phyloP scores from a whole-genome alignment of 2,888 invertebrate species.

The Thumatha senex region DNA sequence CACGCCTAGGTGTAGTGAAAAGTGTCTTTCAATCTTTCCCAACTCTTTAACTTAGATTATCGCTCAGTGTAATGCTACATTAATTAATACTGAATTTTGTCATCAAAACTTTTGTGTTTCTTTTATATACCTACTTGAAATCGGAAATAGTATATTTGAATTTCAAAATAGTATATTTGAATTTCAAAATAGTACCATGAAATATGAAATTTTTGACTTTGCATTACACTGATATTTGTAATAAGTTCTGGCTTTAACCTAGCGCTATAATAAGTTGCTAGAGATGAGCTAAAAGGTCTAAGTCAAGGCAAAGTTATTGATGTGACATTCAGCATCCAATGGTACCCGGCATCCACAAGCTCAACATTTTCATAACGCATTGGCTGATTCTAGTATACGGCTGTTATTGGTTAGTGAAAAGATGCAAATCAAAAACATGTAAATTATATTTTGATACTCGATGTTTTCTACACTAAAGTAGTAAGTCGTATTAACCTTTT shows the following conservation, averaged over 20 bases:
- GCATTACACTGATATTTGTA: conserved; percentile 19
- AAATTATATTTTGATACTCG: conserved; percentile 83
- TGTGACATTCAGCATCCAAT: conserved; percentile 58
- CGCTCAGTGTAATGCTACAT: conserved; percentile 38
- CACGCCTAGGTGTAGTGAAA: conserved; percentile 59
- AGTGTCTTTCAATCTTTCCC: conserved; percentile 50
- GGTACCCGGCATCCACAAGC: conserved; percentile 65
- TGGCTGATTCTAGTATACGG: conserved; percentile 82
- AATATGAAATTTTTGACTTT: background rate
- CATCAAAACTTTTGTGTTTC: conserved; percentile 18
- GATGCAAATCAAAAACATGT: conserved; percentile 74
- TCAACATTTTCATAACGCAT: conserved; percentile 74
- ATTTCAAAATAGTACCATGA: too few species aligned
- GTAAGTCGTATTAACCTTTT: conserved; percentile 67
- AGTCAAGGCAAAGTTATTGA: conserved; percentile 24
- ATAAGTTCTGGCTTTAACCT: conserved; percentile 17
- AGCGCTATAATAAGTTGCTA: conserved; percentile 13
- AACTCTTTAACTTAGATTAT: conserved; percentile 49
- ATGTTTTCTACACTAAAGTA: conserved; percentile 80
- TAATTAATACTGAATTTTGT: conserved; percentile 36
- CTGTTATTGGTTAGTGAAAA: conserved; percentile 82
- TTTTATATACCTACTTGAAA: conserved; percentile 2
- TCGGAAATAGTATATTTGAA: too few species aligned
- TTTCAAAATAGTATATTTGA: too few species aligned
- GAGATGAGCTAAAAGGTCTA: conserved; percentile 12